Evolutionary conservation across 2,797 vertebrate species (phyloP), one percentile per base, ranked within the genome.

Genomic region (Sebastiscus albofasciatus): DNA sequence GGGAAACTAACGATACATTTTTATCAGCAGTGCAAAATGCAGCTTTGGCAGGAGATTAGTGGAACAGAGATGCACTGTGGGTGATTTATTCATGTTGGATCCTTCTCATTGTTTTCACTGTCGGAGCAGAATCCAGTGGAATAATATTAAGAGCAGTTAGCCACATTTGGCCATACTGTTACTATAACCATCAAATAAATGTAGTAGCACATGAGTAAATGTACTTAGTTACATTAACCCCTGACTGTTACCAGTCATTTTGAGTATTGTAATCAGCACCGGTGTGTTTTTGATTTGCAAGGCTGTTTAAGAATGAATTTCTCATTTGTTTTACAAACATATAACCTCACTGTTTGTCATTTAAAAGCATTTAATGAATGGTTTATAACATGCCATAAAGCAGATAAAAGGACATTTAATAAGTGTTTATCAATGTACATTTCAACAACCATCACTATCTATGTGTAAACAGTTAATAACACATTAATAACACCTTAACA

Each of bases 1-100:
- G 36, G 74, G 71, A 61, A 78, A 77, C 24, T 27, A 24, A 62
- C 76, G 66, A 79, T 93, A 86, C 0, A 73, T 68, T 81, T 89
- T 82, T 67, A 84, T 81, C 29, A 82, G 72, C 52, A 4, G 52
- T 9, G n/a, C 46, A 62, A 75, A 88, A 61, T 1, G 3, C 13
- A 1, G 74, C 72, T 77, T 81, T 86, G 87, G 79, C 72, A 61
- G 0, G 1, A 75, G 77, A 87, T 88, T 0, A 89, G 64, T 66
- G 67, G 42, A 66, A n/a, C 8, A 49, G 27, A 61, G 68, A 77
- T 54, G 67, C 24, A 13, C 31, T 49, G 70, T 10, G 26, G 39
- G 8, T 69, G 77, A 88, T 82, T 81, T 82, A 79, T 70, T 77
- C 42, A 26, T 22, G 29, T 29, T 5, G 14, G 34, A 65, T 83